Base-by-base conservation (phyloP, 2,797 vertebrate species). In the Tapirus indicus region DNA sequence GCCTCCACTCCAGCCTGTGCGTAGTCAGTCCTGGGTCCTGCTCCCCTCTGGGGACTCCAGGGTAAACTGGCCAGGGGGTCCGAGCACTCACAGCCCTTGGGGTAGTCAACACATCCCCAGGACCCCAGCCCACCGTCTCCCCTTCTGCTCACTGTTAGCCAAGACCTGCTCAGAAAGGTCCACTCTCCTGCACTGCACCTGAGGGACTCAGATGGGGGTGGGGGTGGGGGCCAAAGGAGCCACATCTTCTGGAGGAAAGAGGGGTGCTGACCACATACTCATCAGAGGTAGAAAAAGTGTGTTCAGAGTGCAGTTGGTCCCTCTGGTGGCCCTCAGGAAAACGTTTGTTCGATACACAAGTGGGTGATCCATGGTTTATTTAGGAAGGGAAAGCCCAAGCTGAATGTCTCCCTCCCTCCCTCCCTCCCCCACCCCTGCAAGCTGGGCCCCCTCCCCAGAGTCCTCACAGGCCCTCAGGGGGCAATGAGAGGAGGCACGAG, bases 361-460 rank as follows among this genome's bases (percentile, higher is more conserved):
- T 38, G 35, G 35, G 52, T 49, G 71, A 71, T 47, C 82, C 38
- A 21, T 29, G 78, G 20, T 98, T 98, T 98, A 98, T 98, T 98
- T 9, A 20, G 56, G 84, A 80, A 90, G 75, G 80, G 60, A 56
- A 88, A 85, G 64, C 89, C 69, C 79, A 72, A 68, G 97, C 74
- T 25, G 44, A 72, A 49, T 60, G 54, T 82, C 66, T 44, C 88
- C 77, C 68, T 56, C 78, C 77, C 69, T 41, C 1, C 32, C 25
- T 17, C 17, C 32, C 4, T 21, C 35, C 17, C 21, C 58, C 14
- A 17, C 38, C 41, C 56, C 35, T 47, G 52, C 35, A 13, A 78
- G 72, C 14, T 8, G 41, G 21, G 35, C 56, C 41, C 3, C 0
- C 35, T 12, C 58, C 38, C 18, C 4, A 4, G 4, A 32, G 44